Base-by-base conservation (phyloP, 2,797 vertebrate species). In the Scolopax bukidnonensis region DNA sequence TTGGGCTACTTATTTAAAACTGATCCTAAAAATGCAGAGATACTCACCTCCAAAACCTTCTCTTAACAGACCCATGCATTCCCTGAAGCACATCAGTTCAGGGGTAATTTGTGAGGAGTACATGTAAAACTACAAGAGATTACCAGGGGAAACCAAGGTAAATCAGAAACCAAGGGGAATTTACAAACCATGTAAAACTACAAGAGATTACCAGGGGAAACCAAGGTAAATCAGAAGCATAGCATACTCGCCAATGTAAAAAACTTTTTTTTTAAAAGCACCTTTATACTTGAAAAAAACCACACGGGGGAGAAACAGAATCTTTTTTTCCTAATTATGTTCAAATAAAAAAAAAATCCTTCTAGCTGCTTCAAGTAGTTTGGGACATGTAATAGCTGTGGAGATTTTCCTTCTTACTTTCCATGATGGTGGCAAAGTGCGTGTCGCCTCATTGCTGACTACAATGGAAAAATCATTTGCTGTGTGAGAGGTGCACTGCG, bases 291-390 rank as follows among this genome's bases (percentile, higher is more conserved):
- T 45, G 68, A 59, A n/a, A 56, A 27, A 27, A 50, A 12, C 14
- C 12, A 28, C 14, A 1, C 2, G 23, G 4, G 1, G 3, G 3
- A 59, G 24, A 78, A 61, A 71, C 9, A 40, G 30, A 25, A 9
- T 20, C 16, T 36, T 38, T 33, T 33, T 65, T 50, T 25, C 12
- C 36, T 36, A 40, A 11, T 67, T 43, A 28, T 0, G 7, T 68
- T 28, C 6, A 79, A 56, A 30, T n/a, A 6, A 9, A 15, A 32
- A 27, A 32, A 32, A n/a, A 21, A 25, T 51, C 21, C 17, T 59
- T 30, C 10, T 20, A 43, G 36, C 13, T 80, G 24, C 45, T 88
- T 83, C 61, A 73, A 68, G 16, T 53, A 33, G 36, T 54, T 81
- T 63, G 9, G 47, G 17, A 64, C 63, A 27, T 16, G 1, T 38